phyloP scores from a whole-genome alignment of 2,888 invertebrate genomes.

The Ischnus inquisitorius region DNA sequence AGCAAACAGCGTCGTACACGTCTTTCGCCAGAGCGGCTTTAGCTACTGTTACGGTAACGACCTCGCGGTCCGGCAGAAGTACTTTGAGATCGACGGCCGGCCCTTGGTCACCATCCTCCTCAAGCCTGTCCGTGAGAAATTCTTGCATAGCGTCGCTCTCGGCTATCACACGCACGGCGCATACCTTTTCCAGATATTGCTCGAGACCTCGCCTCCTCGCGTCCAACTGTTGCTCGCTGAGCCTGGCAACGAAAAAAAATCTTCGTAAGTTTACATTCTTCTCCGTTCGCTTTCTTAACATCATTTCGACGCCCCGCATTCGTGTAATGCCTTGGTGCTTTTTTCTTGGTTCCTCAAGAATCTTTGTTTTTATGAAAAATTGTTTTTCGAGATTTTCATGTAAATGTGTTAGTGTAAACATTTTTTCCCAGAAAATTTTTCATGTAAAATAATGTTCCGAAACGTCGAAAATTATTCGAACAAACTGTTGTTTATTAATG shows the following conservation, averaged over 20 bases:
- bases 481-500: too few species aligned
- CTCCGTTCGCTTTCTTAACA: background rate
- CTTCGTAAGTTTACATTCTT: background rate
- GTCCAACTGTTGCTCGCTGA: slow-evolving; percentile 99
- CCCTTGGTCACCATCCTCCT: slow-evolving; percentile 92
- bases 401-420: too few species aligned
- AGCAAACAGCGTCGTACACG: slow-evolving; percentile 95
- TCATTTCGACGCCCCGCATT: background rate
- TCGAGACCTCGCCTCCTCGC: slow-evolving; percentile 97
- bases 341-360: too few species aligned
- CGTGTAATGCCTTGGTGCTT: too few species aligned
- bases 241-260: slow-evolving; percentile 77
- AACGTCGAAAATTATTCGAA: too few species aligned
- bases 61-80: slow-evolving; percentile 95
- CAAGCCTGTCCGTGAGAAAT: slow-evolving; percentile 95
- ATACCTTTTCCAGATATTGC: slow-evolving; percentile 99
- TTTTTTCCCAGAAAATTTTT: too few species aligned
- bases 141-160: slow-evolving; percentile 99
- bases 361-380: too few species aligned
- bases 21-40: slow-evolving; percentile 96
- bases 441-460: too few species aligned
- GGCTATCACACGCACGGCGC: slow-evolving; percentile 98
- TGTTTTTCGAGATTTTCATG: too few species aligned
- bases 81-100: slow-evolving; percentile 92
- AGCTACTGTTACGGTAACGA: slow-evolving; percentile 94